phyloP scores from a whole-genome alignment of 2,113 vertebrate species.

The Catagonus wagneri region DNA sequence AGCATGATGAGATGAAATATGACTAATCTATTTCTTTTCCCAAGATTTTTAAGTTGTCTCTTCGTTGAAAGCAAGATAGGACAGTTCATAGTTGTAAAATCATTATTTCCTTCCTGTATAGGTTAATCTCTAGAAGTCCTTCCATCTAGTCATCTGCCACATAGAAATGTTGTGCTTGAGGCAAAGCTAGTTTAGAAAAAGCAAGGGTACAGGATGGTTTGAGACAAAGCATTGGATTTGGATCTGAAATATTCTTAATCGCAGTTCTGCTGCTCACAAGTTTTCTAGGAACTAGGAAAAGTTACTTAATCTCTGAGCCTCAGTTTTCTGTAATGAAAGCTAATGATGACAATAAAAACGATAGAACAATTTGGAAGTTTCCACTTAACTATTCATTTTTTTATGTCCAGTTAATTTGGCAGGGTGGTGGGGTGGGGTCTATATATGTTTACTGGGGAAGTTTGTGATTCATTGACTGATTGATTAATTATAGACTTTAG shows the following conservation, averaged over 20 bases:
- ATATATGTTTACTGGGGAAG: not conserved
- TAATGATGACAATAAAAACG: not conserved
- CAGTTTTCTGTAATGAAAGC: slow-evolving; percentile 19
- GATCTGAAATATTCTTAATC: not conserved
- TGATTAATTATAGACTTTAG: not conserved
- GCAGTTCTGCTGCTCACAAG: not conserved
- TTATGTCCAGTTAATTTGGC: not conserved
- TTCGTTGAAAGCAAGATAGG: not conserved
- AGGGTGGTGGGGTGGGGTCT: not conserved
- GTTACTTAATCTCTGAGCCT: not conserved
- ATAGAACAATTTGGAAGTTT: slow-evolving; percentile 1
- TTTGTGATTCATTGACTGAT: not conserved
- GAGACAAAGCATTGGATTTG: slow-evolving; percentile 36
- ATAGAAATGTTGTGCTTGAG: not conserved
- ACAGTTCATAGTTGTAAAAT: slow-evolving; percentile 25
- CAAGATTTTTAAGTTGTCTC: not conserved
- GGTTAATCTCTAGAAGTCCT: not conserved
- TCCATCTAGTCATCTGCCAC: not conserved
- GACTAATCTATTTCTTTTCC: not conserved
- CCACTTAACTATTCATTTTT: not conserved
- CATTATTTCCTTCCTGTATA: not conserved
- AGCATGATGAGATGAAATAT: not conserved
- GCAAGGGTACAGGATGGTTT: not conserved
- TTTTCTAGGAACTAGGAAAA: slow-evolving; percentile 27
- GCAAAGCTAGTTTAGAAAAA: not conserved